phyloP scores from a whole-genome alignment of 2,888 invertebrate species.

The Drosophila melanosoma region DNA sequence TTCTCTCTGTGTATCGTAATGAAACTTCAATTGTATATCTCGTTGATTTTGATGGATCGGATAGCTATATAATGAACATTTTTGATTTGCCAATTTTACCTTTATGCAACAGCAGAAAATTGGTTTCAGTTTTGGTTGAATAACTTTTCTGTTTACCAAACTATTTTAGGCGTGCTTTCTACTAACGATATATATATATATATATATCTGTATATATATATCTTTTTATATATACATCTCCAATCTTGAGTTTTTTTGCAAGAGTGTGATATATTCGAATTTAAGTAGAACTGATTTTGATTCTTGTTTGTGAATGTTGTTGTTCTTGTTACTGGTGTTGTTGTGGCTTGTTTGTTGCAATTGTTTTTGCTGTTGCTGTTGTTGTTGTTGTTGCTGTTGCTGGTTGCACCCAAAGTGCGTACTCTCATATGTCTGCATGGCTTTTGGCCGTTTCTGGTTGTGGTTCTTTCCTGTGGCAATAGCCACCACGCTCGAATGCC shows the following conservation, averaged over 20 bases:
- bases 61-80: not conserved
- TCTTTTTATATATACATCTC: too few species aligned
- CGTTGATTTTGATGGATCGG: not conserved
- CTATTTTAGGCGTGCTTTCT: not conserved
- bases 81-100: not conserved
- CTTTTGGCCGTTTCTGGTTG: constrained; percentile 54
- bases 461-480: constrained; percentile 59
- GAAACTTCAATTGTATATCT: not conserved
- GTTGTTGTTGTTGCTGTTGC: constrained; percentile 16
- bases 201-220: not conserved
- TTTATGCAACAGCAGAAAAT: not conserved
- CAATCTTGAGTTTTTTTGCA: not conserved
- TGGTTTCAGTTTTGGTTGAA: not conserved
- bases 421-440: constrained; percentile 59
- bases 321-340: constrained; percentile 33
- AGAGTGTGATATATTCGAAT: not conserved
- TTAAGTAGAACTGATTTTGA: not conserved
- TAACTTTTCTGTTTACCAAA: not conserved
- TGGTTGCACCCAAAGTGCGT: constrained; percentile 78
- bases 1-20: not conserved
- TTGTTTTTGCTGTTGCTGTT: constrained; percentile 6
- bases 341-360: constrained; percentile 27
- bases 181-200: not conserved
- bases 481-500: constrained; percentile 54
- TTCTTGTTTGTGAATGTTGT: constrained; percentile 34